Evolutionary conservation across 2,113 vertebrate species (phyloP), one percentile per base, ranked within the genome.

Genomic region (Laterallus jamaicensis): DNA sequence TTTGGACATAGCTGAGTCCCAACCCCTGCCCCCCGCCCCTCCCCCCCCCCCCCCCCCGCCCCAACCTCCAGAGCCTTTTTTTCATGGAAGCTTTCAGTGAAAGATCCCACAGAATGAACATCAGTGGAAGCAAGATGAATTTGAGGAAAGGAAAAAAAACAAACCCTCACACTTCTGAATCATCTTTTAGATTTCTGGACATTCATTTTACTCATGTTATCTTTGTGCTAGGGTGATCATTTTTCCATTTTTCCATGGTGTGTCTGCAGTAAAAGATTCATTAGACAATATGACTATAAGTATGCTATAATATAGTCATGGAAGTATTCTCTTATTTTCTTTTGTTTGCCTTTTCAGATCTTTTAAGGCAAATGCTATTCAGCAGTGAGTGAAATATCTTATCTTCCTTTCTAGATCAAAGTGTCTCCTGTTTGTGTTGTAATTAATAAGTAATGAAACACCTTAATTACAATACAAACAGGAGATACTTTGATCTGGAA

Each of bases 381-480:
- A 84, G 74, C 31, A 59, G 37, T 42, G 79, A 47, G 54, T 64
- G 92, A 92, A 92, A 92, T 74, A 29, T 37, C 88, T 84, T 81
- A 93, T 82, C 91, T 95, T 32, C 40, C 40, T 50, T 25, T 47
- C 75, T 67, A 93, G 90, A 94, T 97, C 92, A 95, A 95, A 96
- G 92, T 24, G 35, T 39, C 85, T 88, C 58, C 78, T 85, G 90
- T 73, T 79, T 82, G 75, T 66, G 78, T 69, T 82, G 92, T 92
- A 95, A 95, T 96, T 95, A 95, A 94, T 94, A 83, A 28, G 60
- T 93, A 95, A 96, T 66, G 88, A 95, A 96, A 86, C 82, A 55
- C 85, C 78, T 75, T 94, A 97, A 97, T 97, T 94, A 96, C 86
- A 70, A 37, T 13, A 77, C 69, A 92, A 93, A 59, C 82, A 80